Evolutionary conservation across 2,888 invertebrate genomes (phyloP).

Genomic region (Drosophila phalerata): DNA sequence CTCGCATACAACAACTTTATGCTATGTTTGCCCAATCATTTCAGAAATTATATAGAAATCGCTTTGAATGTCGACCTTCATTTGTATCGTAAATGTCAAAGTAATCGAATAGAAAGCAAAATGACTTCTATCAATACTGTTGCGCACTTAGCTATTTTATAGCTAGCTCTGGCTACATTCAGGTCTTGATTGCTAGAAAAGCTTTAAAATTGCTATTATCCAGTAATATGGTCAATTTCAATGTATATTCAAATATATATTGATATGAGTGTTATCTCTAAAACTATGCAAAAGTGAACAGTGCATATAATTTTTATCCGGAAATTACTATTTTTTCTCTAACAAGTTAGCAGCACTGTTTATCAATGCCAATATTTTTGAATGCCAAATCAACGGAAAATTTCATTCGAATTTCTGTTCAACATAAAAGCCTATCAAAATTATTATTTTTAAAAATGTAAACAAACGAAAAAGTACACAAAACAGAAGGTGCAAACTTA

Average conservation of each 20-base stretch:
- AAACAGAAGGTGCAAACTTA: background rate
- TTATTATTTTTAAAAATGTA: slow-evolving; percentile 16
- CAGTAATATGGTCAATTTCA: no score
- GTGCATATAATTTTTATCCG: no score
- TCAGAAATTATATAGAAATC: background rate
- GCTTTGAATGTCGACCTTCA: slow-evolving; percentile 29
- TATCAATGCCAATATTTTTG: no score
- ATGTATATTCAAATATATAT: no score
- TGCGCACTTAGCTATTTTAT: no score
- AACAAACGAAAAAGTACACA: background rate
- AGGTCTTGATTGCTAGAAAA: no score
- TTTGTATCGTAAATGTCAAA: background rate
- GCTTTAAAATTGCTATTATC: no score
- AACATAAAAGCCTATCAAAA: slow-evolving; percentile 7
- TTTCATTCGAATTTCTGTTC: background rate
- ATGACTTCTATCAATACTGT: background rate
- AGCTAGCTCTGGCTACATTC: no score
- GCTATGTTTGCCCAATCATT: background rate
- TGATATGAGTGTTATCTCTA: no score
- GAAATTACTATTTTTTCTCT: no score
- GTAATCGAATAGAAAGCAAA: slow-evolving; percentile 8
- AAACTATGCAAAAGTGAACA: no score
- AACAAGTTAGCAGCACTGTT: no score
- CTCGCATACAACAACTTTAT: background rate
- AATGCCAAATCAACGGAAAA: background rate